Evolutionary conservation across 2,888 invertebrate genomes (phyloP).

Genomic region (Odontocolon sp.): DNA sequence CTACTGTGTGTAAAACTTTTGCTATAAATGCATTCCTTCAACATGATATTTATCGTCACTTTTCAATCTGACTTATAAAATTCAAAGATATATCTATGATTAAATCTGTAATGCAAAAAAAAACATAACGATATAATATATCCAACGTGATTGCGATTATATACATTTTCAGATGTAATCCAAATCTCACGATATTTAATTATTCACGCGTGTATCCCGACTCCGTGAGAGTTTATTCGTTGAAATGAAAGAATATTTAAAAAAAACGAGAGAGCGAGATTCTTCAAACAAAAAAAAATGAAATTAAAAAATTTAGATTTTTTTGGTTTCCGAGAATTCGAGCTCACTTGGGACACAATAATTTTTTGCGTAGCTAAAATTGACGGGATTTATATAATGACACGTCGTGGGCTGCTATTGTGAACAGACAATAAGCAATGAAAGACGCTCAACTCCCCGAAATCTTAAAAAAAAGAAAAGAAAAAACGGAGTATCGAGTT

Average conservation of each 20-base stretch:
- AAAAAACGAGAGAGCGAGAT: conserved; percentile 19
- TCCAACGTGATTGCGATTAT: conserved; percentile 18
- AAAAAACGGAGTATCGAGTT: conserved; percentile 49
- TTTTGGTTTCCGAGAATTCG: not conserved
- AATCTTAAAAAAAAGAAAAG: conserved; percentile 55
- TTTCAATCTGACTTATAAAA: conserved; percentile 9
- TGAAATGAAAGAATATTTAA: conserved; percentile 13
- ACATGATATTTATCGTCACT: conserved; percentile 20
- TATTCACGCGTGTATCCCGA: conserved; percentile 56
- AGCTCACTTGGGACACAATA: not conserved
- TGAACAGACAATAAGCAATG: conserved; percentile 80
- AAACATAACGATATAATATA: conserved; percentile 40
- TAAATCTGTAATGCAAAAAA: conserved; percentile 11
- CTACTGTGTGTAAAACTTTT: conserved; percentile 9
- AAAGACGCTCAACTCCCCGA: conserved; percentile 67
- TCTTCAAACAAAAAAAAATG: conserved; percentile 17
- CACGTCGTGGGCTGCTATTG: conserved; percentile 78
- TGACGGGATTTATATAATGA: conserved; percentile 51
- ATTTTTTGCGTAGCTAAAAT: conserved; percentile 42
- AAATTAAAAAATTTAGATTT: conserved; percentile 36
- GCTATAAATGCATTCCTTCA: conserved; percentile 13
- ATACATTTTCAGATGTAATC: conserved; percentile 11
- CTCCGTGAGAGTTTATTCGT: conserved; percentile 13
- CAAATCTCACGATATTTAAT: conserved; percentile 29
- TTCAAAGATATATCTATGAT: conserved; percentile 11